A percentile compares a stretch with the other conserved stretches of the same genome.
phyloP scores from a whole-genome alignment of 2,113 vertebrate genomes.

The Sporophila hypoxantha region DNA sequence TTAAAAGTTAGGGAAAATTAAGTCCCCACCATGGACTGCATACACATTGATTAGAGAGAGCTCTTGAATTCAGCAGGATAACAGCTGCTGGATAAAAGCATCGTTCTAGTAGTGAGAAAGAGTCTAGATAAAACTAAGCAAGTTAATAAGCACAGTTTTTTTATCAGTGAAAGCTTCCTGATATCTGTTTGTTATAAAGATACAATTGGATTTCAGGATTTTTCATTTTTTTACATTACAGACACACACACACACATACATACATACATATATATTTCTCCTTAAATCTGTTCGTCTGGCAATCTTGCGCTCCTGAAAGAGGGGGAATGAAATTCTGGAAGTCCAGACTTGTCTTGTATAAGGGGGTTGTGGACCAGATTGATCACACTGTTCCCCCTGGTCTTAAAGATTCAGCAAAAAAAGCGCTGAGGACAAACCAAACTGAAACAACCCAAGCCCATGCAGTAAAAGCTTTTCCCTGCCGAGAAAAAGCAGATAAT shows the following conservation, averaged over 20 bases:
- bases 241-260: too few species aligned
- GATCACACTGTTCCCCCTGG: conserved; percentile 12
- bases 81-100: neutral
- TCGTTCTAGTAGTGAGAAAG: neutral
- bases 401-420: conserved; percentile 37
- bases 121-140: neutral
- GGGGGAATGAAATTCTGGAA: conserved; percentile 5
- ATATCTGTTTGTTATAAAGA: neutral
- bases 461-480: conserved; percentile 47
- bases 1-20: neutral
- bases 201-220: neutral
- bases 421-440: conserved; percentile 11
- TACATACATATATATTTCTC: neutral
- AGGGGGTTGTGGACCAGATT: conserved; percentile 13
- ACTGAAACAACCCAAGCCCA: conserved; percentile 18
- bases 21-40: neutral
- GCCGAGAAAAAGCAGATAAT: conserved; percentile 55
- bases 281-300: neutral
- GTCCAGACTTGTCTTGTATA: neutral
- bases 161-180: neutral
- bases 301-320: neutral
- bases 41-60: neutral
- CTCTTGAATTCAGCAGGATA: neutral
- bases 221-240: neutral
- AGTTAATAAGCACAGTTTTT: neutral